Evolutionary conservation across 2,888 invertebrate species (phyloP).

Genomic region (Amphiduros pacificus): DNA sequence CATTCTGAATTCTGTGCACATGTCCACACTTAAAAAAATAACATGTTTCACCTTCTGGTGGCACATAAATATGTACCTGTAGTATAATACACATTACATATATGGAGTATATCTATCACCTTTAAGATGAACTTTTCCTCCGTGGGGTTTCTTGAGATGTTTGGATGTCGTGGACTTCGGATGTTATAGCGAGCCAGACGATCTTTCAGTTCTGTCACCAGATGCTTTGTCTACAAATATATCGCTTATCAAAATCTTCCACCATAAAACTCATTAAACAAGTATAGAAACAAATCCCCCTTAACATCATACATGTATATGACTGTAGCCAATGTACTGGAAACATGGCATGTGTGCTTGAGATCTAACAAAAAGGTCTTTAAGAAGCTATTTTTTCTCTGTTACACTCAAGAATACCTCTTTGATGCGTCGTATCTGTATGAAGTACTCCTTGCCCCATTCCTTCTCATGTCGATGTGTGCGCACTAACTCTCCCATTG

Average conservation of each 20-base stretch:
- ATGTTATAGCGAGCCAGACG: slow-evolving; percentile 70
- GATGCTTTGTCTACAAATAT: slow-evolving; percentile 63
- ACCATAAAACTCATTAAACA: no score
- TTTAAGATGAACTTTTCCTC: slow-evolving; percentile 71
- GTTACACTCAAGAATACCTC: no score
- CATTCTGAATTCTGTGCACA: no score
- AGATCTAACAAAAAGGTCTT: background rate
- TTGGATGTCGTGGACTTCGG: slow-evolving; percentile 57
- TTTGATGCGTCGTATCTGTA: slow-evolving; percentile 45
- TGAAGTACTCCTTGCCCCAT: slow-evolving; percentile 45
- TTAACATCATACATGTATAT: no score
- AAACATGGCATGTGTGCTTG: background rate
- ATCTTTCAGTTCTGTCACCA: slow-evolving; percentile 72
- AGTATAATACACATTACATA: background rate
- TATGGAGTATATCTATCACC: slow-evolving; percentile 52
- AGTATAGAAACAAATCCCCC: no score
- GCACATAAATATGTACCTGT: no score
- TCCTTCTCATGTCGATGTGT: slow-evolving; percentile 59
- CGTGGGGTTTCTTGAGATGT: slow-evolving; percentile 41
- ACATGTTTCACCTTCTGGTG: no score
- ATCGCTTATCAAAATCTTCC: no score
- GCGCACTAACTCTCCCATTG: slow-evolving; percentile 65
- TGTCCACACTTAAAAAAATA: no score
- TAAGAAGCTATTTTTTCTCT: background rate
- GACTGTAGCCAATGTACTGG: background rate